Percentiles rank a stretch among this genome's conserved stretches.
These are phyloP conservation scores for Pseudococcus longispinus DNA, from an alignment of 2,888 invertebrate species.

Conservation along the genomic window DNA sequence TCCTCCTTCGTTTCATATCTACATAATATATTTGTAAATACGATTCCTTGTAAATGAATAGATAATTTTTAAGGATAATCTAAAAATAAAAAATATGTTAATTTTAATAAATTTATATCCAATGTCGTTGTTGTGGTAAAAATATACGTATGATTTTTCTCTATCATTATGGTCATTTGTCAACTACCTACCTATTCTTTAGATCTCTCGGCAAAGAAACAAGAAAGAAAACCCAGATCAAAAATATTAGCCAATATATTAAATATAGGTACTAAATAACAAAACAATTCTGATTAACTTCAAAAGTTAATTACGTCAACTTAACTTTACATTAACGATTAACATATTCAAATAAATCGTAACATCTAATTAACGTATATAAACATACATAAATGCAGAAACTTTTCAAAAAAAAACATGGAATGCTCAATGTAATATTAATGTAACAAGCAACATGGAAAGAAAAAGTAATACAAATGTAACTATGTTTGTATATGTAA, in stretches of 20 bases:
- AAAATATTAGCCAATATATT: slow-evolving; percentile 39
- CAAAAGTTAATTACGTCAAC: slow-evolving; percentile 41
- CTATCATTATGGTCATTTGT: neutral
- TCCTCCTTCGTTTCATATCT: neutral
- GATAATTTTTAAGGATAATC: neutral
- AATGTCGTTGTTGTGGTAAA: neutral
- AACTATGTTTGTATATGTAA: too few species aligned
- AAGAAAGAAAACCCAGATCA: neutral
- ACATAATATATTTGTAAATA: neutral
- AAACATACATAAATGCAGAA: slow-evolving; percentile 38
- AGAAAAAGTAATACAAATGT: neutral
- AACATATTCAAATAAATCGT: slow-evolving; percentile 36
- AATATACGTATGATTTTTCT: neutral
- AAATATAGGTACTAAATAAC: slow-evolving; percentile 21
- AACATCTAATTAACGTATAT: slow-evolving; percentile 35
- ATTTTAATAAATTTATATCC: neutral
- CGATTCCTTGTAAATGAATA: neutral
- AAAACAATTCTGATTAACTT: slow-evolving; percentile 40
- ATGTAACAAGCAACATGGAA: neutral
- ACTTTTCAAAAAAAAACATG: neutral
- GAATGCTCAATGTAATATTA: slow-evolving; percentile 32
- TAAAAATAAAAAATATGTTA: neutral
- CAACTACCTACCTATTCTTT: neutral
- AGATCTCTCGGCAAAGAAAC: neutral
- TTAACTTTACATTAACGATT: slow-evolving; percentile 35